Percentiles rank a stretch among this genome's conserved stretches.
phyloP scores from a whole-genome alignment of 2,888 invertebrate species.

The Coleophora flavipennella region DNA sequence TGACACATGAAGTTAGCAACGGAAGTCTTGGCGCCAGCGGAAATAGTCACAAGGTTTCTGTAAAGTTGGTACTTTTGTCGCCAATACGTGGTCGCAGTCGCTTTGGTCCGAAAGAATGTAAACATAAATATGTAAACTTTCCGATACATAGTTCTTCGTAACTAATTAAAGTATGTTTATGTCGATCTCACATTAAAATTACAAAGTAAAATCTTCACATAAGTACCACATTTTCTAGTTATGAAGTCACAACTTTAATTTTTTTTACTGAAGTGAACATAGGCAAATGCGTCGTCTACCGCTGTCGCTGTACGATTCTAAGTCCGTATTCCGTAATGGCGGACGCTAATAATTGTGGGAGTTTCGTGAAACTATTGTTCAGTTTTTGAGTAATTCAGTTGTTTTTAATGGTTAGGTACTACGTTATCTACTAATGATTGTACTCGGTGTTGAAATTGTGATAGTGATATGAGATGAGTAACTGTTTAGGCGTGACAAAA shows the following conservation, averaged over 20 bases:
- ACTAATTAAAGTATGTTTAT: neutral
- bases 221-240: slow-evolving; percentile 26
- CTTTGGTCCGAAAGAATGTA: slow-evolving; percentile 60
- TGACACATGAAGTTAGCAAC: slow-evolving; percentile 32
- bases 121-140: slow-evolving; percentile 32
- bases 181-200: neutral
- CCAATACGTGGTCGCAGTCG: slow-evolving; percentile 66
- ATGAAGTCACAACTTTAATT: slow-evolving; percentile 23
- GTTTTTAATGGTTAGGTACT: slow-evolving; percentile 46
- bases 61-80: slow-evolving; percentile 48
- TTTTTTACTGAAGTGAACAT: slow-evolving; percentile 65
- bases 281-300: slow-evolving; percentile 69
- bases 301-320: slow-evolving; percentile 51
- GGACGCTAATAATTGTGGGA: slow-evolving; percentile 72
- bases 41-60: slow-evolving; percentile 33
- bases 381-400: slow-evolving; percentile 52
- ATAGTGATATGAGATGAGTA: slow-evolving; percentile 65
- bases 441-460: slow-evolving; percentile 53
- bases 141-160: neutral
- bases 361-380: slow-evolving; percentile 71
- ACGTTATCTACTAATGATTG: slow-evolving; percentile 49
- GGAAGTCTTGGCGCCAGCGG: slow-evolving; percentile 59
- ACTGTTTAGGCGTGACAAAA: slow-evolving; percentile 68
- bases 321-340: slow-evolving; percentile 70
- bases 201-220: slow-evolving; percentile 1